A percentile compares a stretch with the other conserved stretches of the same genome.
Evolutionary conservation across 2,113 vertebrate genomes (phyloP).

Genomic region (Notothenia coriiceps): DNA sequence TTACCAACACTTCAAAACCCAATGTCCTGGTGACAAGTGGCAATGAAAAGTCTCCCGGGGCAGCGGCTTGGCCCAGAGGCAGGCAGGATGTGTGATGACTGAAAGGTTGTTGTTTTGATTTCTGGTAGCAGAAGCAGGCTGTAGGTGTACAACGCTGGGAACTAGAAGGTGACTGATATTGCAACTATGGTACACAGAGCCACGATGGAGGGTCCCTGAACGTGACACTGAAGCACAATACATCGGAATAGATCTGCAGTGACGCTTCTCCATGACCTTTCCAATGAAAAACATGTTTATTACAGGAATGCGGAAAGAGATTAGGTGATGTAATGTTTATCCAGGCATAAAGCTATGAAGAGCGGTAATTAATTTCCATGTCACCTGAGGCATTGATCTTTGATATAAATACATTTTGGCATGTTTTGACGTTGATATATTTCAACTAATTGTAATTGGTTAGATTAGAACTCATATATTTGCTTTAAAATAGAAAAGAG

Average conservation of each 20-base stretch:
- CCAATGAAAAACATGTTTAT: constrained; percentile 29
- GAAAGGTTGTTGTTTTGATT: constrained; percentile 52
- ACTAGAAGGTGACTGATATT: constrained; percentile 32
- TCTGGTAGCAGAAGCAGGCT: constrained; percentile 34
- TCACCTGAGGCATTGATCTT: constrained; percentile 65
- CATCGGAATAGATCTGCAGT: background rate
- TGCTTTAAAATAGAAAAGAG: constrained; percentile 26
- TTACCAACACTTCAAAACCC: constrained; percentile 38
- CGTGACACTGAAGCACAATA: constrained; percentile 3
- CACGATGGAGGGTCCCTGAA: constrained; percentile 18
- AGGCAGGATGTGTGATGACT: constrained; percentile 33
- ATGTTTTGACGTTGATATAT: constrained; percentile 69
- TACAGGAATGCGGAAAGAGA: constrained; percentile 17
- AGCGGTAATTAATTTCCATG: constrained; percentile 59
- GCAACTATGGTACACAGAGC: constrained; percentile 30
- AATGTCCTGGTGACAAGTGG: constrained; percentile 54
- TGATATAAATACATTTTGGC: constrained; percentile 70
- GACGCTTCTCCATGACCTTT: constrained; percentile 37
- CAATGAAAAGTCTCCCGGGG: constrained; percentile 45
- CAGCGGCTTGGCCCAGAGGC: constrained; percentile 36
- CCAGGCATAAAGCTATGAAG: constrained; percentile 14
- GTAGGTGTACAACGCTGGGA: constrained; percentile 16
- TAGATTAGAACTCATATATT: constrained; percentile 35
- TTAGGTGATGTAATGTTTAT: constrained; percentile 24
- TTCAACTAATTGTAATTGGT: constrained; percentile 65